A percentile compares a stretch with the other conserved stretches of the same genome.
Evolutionary conservation across 64 coral and sea anemone genomes (phyloP).

Genomic region (Astreopora myriophthalma): DNA sequence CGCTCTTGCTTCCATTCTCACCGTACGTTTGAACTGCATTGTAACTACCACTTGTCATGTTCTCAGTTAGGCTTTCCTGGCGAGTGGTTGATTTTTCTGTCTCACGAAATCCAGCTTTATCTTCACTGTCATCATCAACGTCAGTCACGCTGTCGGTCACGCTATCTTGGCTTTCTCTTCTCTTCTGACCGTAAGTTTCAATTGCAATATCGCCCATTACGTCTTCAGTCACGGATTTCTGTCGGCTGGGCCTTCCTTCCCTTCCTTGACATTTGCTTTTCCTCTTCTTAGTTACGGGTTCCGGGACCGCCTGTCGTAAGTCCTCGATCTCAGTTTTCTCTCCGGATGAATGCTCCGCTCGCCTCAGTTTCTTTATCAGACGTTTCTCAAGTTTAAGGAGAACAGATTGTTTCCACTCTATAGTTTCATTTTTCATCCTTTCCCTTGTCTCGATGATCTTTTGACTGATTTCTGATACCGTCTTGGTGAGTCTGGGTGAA

Average conservation of each 20-base stretch:
- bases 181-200: neutral
- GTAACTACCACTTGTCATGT: neutral
- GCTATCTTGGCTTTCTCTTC: neutral
- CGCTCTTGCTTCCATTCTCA: neutral
- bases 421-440: constrained; percentile 35
- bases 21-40: neutral
- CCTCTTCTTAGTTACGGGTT: neutral
- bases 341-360: constrained; percentile 11
- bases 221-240: neutral
- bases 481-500: neutral
- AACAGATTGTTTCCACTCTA: constrained; percentile 56
- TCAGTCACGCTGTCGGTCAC: constrained; percentile 5
- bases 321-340: constrained; percentile 29
- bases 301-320: neutral
- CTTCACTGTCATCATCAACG: neutral
- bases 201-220: neutral
- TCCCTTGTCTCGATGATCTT: constrained; percentile 56
- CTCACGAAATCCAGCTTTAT: neutral
- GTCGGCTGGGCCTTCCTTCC: neutral
- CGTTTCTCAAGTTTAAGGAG: constrained; percentile 25
- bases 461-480: constrained; percentile 6
- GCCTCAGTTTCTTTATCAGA: constrained; percentile 37
- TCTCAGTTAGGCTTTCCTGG: neutral
- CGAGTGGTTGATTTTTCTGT: neutral
- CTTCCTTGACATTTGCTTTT: neutral